A percentile compares a stretch with the other conserved stretches of the same genome.
Evolutionary conservation across 2,113 vertebrate species (phyloP).

Genomic region (Scopus umbretta): DNA sequence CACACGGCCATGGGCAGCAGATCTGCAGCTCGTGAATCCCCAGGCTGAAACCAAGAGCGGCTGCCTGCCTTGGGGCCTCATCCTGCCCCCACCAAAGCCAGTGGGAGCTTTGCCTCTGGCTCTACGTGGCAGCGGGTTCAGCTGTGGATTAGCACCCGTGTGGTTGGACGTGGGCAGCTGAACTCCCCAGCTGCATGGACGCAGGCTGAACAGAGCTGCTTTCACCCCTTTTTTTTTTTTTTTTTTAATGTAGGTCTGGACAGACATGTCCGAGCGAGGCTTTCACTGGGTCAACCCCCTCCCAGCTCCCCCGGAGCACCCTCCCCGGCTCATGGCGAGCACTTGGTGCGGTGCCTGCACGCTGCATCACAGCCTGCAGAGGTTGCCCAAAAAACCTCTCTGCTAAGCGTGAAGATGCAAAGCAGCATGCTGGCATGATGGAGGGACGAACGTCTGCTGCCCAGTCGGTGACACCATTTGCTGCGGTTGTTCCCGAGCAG

Average conservation of each 20-base stretch:
- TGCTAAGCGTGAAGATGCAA: fast-evolving
- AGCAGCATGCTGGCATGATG: not conserved
- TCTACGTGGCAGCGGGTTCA: fast-evolving
- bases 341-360: fast-evolving
- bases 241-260: not conserved
- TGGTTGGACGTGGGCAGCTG: fast-evolving
- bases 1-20: fast-evolving
- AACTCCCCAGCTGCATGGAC: fast-evolving
- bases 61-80: not conserved
- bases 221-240: fast-evolving
- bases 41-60: not conserved
- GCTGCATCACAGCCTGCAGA: not conserved
- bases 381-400: not conserved
- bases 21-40: fast-evolving
- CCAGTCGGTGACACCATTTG: fast-evolving
- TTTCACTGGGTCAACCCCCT: fast-evolving
- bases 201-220: not conserved
- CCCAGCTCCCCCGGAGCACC: not conserved
- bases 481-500: fast-evolving
- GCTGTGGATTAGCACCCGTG: not conserved
- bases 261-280: fast-evolving
- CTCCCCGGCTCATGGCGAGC: fast-evolving
- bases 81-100: fast-evolving
- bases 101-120: not conserved
- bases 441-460: not conserved